Conservation (phyloP, 2,888 invertebrate species). For the Spisula solida region DNA sequence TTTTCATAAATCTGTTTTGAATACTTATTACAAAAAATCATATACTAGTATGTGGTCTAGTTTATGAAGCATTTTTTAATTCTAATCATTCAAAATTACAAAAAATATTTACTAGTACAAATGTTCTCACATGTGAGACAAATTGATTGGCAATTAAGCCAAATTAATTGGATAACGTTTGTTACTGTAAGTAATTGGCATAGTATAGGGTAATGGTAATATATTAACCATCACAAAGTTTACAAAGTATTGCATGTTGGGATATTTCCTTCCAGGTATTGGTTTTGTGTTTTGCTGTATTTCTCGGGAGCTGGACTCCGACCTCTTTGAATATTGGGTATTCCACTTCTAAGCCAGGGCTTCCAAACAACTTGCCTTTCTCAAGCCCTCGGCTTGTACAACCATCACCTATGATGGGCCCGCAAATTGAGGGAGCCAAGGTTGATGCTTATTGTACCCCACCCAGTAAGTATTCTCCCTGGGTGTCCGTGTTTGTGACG, state of each 20-base stretch:
- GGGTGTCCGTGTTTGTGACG: constrained; percentile 3
- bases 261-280: constrained; percentile 81
- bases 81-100: too few species aligned
- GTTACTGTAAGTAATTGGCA: background rate
- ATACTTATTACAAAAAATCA: too few species aligned
- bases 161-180: too few species aligned
- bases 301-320: constrained; percentile 86
- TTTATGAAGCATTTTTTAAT: too few species aligned
- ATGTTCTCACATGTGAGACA: background rate
- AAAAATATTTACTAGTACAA: too few species aligned
- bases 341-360: constrained; percentile 70
- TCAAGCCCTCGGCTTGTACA: constrained; percentile 77
- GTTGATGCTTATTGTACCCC: constrained; percentile 82
- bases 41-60: too few species aligned
- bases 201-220: background rate
- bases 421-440: constrained; percentile 78
- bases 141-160: background rate
- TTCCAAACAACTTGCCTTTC: constrained; percentile 67
- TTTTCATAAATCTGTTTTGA: too few species aligned
- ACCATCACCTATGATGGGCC: constrained; percentile 79
- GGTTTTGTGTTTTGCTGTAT: constrained; percentile 86
- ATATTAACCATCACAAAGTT: constrained; percentile 29
- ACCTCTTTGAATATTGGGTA: constrained; percentile 85
- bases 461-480: constrained; percentile 81
- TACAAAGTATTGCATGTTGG: constrained; percentile 41